Evolutionary conservation across 1,140 invertebrate genomes (phyloP).

Genomic region (Drosophila gunungcola): DNA sequence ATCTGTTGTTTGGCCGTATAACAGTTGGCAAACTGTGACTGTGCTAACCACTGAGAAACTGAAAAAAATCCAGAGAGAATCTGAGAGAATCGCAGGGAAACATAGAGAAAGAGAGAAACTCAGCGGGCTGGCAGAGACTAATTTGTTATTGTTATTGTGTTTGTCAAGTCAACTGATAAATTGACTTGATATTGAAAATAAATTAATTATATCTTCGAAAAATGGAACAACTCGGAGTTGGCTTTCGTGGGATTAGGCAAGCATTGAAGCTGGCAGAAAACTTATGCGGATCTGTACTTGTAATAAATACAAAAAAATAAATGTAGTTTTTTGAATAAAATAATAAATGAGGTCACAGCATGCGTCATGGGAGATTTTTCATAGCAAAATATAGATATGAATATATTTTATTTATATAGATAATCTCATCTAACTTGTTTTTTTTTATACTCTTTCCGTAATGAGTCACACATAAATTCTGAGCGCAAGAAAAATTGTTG

Average conservation of each 20-base stretch:
- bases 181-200: conserved; percentile 82
- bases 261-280: conserved; percentile 7
- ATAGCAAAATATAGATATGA: conserved; percentile 15
- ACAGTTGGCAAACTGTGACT: conserved; percentile 40
- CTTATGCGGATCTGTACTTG: conserved; percentile 25
- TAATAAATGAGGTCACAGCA: conserved; percentile 41
- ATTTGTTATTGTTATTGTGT: conserved; percentile 76
- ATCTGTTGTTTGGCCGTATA: conserved; percentile 61
- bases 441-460: conserved; percentile 1
- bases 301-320: conserved; percentile 5
- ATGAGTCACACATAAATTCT: conserved; percentile 4
- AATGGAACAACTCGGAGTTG: conserved; percentile 49
- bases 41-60: conserved; percentile 42
- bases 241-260: conserved; percentile 34
- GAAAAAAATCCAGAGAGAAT: conserved; percentile 9
- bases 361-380: conserved; percentile 33
- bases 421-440: conserved; percentile 3
- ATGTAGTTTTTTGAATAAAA: conserved; percentile 17
- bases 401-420: conserved; percentile 12
- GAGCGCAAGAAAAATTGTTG: conserved; percentile 28
- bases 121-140: conserved; percentile 21
- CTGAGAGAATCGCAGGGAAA: conserved; percentile 1
- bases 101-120: background rate
- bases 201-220: conserved; percentile 71
- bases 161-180: conserved; percentile 83